Evolutionary conservation across 2,888 invertebrate species (phyloP).

Genomic region (Parochlus steinenii): DNA sequence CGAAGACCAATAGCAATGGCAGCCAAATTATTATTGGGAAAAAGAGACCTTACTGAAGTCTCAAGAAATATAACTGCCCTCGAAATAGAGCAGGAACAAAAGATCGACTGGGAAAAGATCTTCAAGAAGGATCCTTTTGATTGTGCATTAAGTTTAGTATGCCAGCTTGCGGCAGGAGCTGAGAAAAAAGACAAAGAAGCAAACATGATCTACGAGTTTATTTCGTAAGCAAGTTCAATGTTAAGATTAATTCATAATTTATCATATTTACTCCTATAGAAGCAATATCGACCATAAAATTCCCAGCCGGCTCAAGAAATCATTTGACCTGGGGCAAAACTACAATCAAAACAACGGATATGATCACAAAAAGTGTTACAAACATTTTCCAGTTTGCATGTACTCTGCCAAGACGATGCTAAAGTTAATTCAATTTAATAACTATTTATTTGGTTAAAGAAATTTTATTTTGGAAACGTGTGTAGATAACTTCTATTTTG

Average conservation of each 20-base stretch:
- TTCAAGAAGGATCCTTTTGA: slow-evolving; percentile 26
- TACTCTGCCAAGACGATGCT: slow-evolving; percentile 29
- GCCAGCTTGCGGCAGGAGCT: slow-evolving; percentile 27
- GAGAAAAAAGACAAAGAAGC: slow-evolving; percentile 23
- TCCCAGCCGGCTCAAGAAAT: slow-evolving; percentile 23
- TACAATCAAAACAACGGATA: slow-evolving; percentile 20
- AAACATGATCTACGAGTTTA: slow-evolving; percentile 20
- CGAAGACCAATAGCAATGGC: slow-evolving; percentile 14
- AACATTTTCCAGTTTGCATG: slow-evolving; percentile 27
- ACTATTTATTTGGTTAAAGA: slow-evolving; percentile 8
- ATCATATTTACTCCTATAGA: slow-evolving; percentile 1
- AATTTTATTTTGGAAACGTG: too few relatives aligned
- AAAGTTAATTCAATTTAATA: slow-evolving; percentile 22
- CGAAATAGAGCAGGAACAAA: slow-evolving; percentile 7
- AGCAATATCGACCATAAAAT: slow-evolving; percentile 16
- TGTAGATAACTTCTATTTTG: too few relatives aligned
- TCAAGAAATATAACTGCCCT: slow-evolving; percentile 4
- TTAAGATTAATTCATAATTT: not conserved
- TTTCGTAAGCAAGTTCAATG: slow-evolving; percentile 19
- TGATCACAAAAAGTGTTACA: slow-evolving; percentile 21
- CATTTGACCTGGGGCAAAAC: slow-evolving; percentile 24
- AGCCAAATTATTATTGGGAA: slow-evolving; percentile 6
- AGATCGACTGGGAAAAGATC: slow-evolving; percentile 26
- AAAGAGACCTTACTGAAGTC: slow-evolving; percentile 3
- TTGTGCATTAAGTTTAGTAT: slow-evolving; percentile 27